Evolutionary conservation across 2,113 vertebrate species (phyloP), one percentile per base, ranked within the genome.

Genomic region (Labeo rohita): DNA sequence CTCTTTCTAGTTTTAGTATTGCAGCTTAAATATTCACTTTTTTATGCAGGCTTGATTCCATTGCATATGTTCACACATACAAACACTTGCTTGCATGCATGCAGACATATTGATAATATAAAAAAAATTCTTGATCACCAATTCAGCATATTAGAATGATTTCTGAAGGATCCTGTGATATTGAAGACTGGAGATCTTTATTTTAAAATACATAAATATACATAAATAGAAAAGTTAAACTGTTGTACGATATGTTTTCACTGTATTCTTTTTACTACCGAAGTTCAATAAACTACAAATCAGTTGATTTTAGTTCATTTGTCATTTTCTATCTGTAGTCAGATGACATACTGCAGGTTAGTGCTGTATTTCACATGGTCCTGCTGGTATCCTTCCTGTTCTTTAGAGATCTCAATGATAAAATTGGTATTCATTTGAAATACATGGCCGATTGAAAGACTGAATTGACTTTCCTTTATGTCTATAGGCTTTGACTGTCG

Each of bases 401-500:
- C 63, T 47, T 78, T 39, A 39, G 16, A 54, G 28, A 39, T 21
- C 21, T 59, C 34, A 79, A 21, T 39, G 9, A 16, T 79, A 13
- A 59, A 78, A 28, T 28, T 28, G 28, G 28, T 28, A 28, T 28
- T 28, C 28, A 28, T 28, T 28, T 28, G 28, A 28, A 28, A 28
- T 28, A 39, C 34, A 78, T 45, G 18, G 7, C 10, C 0, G 7
- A 16, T 34, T 61, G 3, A 79, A 59, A 43, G 16, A 36, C 81
- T 73, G 18, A 83, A 28, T 52, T 2, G 1, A 12, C 68, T 43
- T 16, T 73, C 6, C 73, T 73, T 34, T 36, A 12, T 56, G 6
- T 77, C 59, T 13, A 34, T 86, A 97, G 96, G 96, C 89, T 97
- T 97, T 0, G 96, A 97, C 94, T 97, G 96, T 90, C 96, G 96